Evolutionary conservation across 1,140 invertebrate species (phyloP).

Genomic region (Eupristina koningsbergeri): DNA sequence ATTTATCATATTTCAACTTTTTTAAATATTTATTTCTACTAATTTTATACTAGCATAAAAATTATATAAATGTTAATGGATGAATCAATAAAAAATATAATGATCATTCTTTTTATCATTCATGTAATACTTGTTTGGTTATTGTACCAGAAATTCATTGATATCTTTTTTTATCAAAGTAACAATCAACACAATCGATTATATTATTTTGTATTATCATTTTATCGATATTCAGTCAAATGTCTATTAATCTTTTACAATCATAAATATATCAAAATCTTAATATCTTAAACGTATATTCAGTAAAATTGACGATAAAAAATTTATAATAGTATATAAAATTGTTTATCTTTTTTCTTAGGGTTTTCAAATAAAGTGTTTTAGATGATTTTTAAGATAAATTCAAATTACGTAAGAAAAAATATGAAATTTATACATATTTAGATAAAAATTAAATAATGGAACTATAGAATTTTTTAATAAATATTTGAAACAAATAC

Average conservation of each 20-base stretch:
- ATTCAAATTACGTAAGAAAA: no score
- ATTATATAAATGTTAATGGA: neutral
- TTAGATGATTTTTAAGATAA: no score
- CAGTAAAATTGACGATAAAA: neutral
- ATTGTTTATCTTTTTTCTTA: neutral
- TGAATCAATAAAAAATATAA: neutral
- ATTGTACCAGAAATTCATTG: neutral
- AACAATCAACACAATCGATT: neutral
- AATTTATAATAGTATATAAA: neutral
- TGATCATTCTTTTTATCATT: neutral
- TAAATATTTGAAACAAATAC: no score
- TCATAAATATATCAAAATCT: neutral
- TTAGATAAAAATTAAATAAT: no score
- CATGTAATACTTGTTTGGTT: neutral
- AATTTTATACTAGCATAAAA: neutral
- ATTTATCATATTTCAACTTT: no score
- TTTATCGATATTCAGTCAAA: neutral
- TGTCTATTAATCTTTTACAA: neutral
- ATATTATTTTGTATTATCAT: neutral
- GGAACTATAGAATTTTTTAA: no score
- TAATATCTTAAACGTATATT: neutral
- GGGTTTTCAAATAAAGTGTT: no score
- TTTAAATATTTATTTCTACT: no score
- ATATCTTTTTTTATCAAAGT: neutral
- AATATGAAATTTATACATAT: no score